These are phyloP conservation scores for Oikopleura albicans DNA, from an alignment of 23 tunicate genomes.

Conservation along the genomic window DNA sequence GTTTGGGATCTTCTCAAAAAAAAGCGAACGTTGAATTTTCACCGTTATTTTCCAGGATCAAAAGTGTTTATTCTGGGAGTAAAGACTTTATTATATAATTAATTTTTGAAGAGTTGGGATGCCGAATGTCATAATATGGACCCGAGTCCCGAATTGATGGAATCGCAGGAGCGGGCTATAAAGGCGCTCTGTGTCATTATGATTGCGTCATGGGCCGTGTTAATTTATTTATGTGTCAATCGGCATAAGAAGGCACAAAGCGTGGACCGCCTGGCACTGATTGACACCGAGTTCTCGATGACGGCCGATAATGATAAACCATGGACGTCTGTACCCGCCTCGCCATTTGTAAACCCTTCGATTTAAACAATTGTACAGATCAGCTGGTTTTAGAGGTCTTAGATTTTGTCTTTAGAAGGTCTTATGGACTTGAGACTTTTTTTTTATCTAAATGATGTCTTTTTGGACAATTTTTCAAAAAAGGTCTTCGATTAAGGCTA, in stretches of 20 bases:
- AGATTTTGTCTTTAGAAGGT: neutral
- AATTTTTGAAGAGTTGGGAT: neutral
- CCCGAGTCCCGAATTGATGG: neutral
- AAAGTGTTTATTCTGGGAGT: no score
- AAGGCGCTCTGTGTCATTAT: neutral
- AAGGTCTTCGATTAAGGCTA: no score
- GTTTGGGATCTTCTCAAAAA: no score
- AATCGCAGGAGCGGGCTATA: no score
- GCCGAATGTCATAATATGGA: constrained; percentile 10
- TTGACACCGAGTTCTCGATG: neutral
- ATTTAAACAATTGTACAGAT: neutral
- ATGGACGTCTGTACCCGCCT: neutral
- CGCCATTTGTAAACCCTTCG: neutral
- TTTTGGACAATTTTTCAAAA: no score
- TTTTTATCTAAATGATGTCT: neutral
- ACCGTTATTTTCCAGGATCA: no score
- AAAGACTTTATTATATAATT: neutral
- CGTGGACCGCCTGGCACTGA: neutral
- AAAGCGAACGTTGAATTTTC: no score
- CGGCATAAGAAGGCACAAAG: no score
- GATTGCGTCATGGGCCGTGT: neutral
- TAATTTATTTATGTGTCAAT: neutral
- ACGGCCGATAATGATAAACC: neutral
- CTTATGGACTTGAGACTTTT: neutral
- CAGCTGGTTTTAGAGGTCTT: no score